Conservation (phyloP, 2,797 vertebrate species). For the Etheostoma perlongum region DNA sequence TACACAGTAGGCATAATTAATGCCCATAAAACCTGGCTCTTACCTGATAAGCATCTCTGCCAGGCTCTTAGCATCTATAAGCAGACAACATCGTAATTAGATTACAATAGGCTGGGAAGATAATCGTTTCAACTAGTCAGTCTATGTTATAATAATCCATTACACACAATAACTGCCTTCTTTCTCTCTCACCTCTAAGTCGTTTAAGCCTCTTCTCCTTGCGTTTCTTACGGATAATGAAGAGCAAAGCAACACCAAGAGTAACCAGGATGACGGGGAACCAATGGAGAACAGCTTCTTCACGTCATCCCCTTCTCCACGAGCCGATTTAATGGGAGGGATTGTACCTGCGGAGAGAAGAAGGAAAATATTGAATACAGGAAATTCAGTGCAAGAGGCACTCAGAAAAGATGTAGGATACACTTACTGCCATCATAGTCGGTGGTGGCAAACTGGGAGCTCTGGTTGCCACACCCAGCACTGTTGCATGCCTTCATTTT, state of each 20-base stretch:
- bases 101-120: constrained; percentile 25
- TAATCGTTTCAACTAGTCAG: constrained; percentile 43
- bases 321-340: constrained; percentile 97
- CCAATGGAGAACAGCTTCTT: constrained; percentile 98
- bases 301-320: constrained; percentile 95
- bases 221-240: constrained; percentile 97
- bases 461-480: constrained; percentile 96
- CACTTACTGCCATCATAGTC: constrained; percentile 98
- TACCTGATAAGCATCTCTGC: constrained; percentile 99
- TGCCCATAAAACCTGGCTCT: constrained; percentile 43
- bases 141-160: constrained; percentile 20
- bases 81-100: constrained; percentile 60
- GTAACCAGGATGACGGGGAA: constrained; percentile 96
- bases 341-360: constrained; percentile 89
- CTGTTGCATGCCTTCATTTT: constrained; percentile 99
- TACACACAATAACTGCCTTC: constrained; percentile 11
- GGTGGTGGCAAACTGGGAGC: constrained; percentile 94
- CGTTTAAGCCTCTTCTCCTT: constrained; percentile 97
- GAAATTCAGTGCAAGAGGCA: background rate
- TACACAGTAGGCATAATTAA: background rate
- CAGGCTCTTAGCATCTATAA: constrained; percentile 97
- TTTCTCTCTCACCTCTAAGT: constrained; percentile 89
- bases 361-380: background rate
- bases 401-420: background rate
- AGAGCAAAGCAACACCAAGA: constrained; percentile 93